Conservation (phyloP, 2,797 vertebrate genomes). For the Aplochiton taeniatus region DNA sequence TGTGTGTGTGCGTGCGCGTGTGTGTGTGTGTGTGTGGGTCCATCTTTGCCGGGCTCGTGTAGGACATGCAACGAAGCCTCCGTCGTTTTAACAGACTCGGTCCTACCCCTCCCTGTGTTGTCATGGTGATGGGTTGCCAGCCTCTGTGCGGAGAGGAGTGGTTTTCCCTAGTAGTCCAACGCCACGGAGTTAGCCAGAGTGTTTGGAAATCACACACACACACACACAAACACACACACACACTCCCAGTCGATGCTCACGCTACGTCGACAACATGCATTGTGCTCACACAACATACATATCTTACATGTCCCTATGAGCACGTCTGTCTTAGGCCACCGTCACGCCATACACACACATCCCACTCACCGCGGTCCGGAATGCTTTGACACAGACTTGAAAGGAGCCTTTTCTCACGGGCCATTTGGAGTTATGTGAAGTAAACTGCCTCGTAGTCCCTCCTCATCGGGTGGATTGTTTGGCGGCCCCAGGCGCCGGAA, state of each 20-base stretch:
- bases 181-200: neutral
- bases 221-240: too few relatives aligned
- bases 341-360: too few relatives aligned
- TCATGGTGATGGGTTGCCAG: conserved; percentile 74
- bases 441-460: too few relatives aligned
- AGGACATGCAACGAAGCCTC: conserved; percentile 58
- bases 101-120: conserved; percentile 70
- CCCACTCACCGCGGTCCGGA: too few relatives aligned
- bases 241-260: too few relatives aligned
- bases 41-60: neutral
- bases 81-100: conserved; percentile 60
- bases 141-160: conserved; percentile 70
- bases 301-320: too few relatives aligned
- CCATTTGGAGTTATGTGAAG: too few relatives aligned
- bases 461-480: neutral
- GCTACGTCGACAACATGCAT: too few relatives aligned
- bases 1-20: conserved; percentile 8
- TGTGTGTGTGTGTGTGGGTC: conserved; percentile 12
- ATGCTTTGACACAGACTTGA: too few relatives aligned
- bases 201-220: neutral
- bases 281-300: too few relatives aligned
- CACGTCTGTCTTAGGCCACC: too few relatives aligned
- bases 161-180: conserved; percentile 62
- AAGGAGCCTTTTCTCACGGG: too few relatives aligned
- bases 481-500: conserved; percentile 26